Conservation (phyloP, 2,888 invertebrate genomes). For the Tiphia femorata region DNA sequence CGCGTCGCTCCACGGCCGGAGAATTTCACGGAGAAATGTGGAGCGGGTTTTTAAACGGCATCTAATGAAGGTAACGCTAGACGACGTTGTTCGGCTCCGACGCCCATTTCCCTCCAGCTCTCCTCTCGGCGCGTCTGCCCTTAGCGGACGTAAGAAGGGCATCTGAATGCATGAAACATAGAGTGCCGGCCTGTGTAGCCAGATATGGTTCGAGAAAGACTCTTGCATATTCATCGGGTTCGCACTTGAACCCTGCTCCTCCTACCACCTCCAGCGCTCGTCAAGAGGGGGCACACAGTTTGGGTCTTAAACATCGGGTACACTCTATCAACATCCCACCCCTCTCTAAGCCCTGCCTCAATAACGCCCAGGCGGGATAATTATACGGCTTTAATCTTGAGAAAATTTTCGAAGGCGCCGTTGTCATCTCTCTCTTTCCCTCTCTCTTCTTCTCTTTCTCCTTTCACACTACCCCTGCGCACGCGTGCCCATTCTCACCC, state of each 20-base stretch:
- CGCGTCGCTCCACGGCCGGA: constrained; percentile 36
- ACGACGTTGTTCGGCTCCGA: constrained; percentile 44
- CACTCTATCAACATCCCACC: constrained; percentile 4
- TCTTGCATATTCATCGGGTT: constrained; percentile 59
- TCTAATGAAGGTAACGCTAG: constrained; percentile 48
- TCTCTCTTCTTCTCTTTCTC: not conserved
- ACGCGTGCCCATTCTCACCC: too few relatives aligned
- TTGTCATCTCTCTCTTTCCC: not conserved
- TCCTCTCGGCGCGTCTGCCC: constrained; percentile 8
- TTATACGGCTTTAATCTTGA: constrained; percentile 38
- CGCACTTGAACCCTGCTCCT: constrained; percentile 13
- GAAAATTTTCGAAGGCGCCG: constrained; percentile 5
- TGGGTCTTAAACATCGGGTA: constrained; percentile 34
- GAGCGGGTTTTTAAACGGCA: constrained; percentile 53
- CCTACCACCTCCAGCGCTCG: constrained; percentile 13
- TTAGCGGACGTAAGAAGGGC: constrained; percentile 52
- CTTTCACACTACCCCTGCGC: not conserved
- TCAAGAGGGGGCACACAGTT: constrained; percentile 26
- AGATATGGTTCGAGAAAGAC: constrained; percentile 47
- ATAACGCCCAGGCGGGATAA: constrained; percentile 25
- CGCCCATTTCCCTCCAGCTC: constrained; percentile 8
- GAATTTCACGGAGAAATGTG: constrained; percentile 50
- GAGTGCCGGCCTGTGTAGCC: constrained; percentile 30
- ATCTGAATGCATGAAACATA: constrained; percentile 63
- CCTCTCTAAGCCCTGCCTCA: constrained; percentile 5